Evolutionary conservation across 2,797 vertebrate species (phyloP).

Genomic region (Melanotaenia trifasciata): DNA sequence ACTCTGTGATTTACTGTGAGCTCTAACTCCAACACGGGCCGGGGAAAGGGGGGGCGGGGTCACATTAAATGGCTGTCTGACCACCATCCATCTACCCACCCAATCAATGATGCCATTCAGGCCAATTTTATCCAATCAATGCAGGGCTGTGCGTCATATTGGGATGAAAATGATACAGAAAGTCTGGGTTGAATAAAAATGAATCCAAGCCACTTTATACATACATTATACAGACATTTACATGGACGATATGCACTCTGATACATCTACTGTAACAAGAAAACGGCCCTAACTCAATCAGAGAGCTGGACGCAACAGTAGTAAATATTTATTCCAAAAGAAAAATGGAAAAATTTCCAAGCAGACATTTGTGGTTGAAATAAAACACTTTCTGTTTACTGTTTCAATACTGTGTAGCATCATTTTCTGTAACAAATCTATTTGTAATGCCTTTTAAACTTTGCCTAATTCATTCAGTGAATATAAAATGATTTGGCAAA

Average conservation of each 20-base stretch:
- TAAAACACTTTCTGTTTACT: constrained; percentile 2
- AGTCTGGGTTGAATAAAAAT: constrained; percentile 28
- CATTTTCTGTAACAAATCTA: background rate
- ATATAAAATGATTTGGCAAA: background rate
- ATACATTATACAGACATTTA: background rate
- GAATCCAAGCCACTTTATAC: constrained; percentile 11
- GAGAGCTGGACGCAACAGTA: background rate
- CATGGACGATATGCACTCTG: background rate
- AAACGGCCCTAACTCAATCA: background rate
- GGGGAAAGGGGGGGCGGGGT: constrained; percentile 24
- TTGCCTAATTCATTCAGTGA: background rate
- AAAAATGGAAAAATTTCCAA: background rate
- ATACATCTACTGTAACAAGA: background rate
- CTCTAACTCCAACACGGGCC: constrained; percentile 61
- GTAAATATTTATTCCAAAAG: background rate
- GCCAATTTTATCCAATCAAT: constrained; percentile 53
- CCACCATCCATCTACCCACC: constrained; percentile 59
- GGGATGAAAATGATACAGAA: constrained; percentile 32
- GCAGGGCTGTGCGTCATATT: constrained; percentile 14
- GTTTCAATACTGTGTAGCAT: background rate
- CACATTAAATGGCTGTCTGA: constrained; percentile 68
- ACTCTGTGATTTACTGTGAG: constrained; percentile 68
- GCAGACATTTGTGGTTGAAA: background rate
- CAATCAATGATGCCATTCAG: constrained; percentile 70
- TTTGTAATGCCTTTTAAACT: background rate